phyloP scores from a whole-genome alignment of 2,113 vertebrate species.

The Xiphophorus hellerii region DNA sequence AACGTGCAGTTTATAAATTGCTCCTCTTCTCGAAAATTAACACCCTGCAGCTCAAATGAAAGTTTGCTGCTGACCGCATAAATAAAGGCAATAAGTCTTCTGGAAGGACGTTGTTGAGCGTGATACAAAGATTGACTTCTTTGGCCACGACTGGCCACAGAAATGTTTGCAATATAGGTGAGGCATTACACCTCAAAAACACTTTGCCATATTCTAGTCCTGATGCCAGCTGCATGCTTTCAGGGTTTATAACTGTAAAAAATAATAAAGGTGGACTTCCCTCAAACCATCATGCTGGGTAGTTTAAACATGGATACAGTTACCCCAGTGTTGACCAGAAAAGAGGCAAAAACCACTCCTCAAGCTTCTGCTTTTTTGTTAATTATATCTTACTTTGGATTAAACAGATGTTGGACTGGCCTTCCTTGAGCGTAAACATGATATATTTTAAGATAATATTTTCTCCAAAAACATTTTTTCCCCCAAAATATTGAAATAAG shows the following conservation, averaged over 20 bases:
- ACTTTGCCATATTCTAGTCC: not conserved
- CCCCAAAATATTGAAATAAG: not conserved
- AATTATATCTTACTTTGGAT: not conserved
- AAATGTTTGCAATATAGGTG: not conserved
- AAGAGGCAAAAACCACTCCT: not conserved
- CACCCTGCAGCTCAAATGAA: not conserved
- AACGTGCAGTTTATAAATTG: not conserved
- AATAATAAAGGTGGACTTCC: not conserved
- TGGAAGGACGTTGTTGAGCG: not conserved
- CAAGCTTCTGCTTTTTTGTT: not conserved
- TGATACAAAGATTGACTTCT: constrained; percentile 1
- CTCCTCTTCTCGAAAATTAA: not conserved
- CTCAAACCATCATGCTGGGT: not conserved
- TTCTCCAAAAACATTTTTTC: not conserved
- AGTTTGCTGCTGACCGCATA: not conserved
- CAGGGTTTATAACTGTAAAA: not conserved
- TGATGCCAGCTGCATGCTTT: not conserved
- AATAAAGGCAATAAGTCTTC: not conserved
- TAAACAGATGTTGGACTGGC: not conserved
- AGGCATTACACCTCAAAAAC: not conserved
- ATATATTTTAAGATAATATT: not conserved
- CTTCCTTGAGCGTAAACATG: not conserved
- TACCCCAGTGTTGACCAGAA: not conserved
- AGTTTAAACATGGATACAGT: not conserved
- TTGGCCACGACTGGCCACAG: not conserved